Base-by-base conservation (phyloP, 2,888 invertebrate genomes). In the Drosophila barbarae region DNA sequence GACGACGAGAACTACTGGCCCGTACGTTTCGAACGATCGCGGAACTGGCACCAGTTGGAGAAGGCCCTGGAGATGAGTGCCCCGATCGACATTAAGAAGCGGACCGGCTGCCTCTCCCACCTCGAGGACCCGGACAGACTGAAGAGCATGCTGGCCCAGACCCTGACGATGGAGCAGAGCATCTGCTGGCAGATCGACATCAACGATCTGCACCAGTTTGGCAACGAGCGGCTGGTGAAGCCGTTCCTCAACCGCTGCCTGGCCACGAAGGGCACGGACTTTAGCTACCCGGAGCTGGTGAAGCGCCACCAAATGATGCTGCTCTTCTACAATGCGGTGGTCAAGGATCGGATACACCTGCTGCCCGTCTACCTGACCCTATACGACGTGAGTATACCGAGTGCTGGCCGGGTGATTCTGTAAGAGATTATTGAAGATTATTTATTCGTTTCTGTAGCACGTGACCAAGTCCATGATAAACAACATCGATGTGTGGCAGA, bases 1-100 rank as follows among this genome's bases (percentile, higher is more conserved):
- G 92, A 94, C 72, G 98, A 98, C 88, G 93, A 94, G 4, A 91
- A 97, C 47, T 98, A 98, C 89, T 98, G 97, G 97, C 94, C 95
- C 2, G 94, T 97, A 46, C 91, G 92, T 12, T 98, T 97, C 90
- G 94, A 95, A 77, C 91, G 93, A 59, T 93, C 93, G 44, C 92
- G 94, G 63, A 97, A 97, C 88, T 98, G 97, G 96, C 92, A 94
- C 57, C 93, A 94, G 69, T 90, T 97, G 60, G 91, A 93, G 94
- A 91, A 91, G 70, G 92, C 95, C 77, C 88, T 96, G 0, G 90
- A 92, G 52, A 92, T 92, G 76, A 93, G 93, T 1, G 93, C 93
- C 77, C 93, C 93, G 42, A 91, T 98, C 38, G 94, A 95, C 86
- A 95, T 98, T 13, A 97, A 98, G 86, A 96, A 96, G 86, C 92